Percentiles rank a stretch among this genome's conserved stretches.
Evolutionary conservation across 2,888 invertebrate species (phyloP).

Genomic region (Pseudococcus jackbeardsleyi): DNA sequence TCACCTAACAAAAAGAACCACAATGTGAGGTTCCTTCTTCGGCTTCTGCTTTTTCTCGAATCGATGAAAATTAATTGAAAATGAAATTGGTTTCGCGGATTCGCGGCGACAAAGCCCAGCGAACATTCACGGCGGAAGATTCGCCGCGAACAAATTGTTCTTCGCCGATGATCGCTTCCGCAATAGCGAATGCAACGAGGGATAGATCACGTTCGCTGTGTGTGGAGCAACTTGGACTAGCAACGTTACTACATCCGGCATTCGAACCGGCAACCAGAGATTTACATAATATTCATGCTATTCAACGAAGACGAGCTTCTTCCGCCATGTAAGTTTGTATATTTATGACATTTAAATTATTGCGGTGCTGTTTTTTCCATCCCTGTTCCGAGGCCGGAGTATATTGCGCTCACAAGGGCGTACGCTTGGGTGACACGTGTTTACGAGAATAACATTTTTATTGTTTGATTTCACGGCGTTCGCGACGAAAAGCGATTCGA

Average conservation of each 20-base stretch:
- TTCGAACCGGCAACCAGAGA: conserved; percentile 68
- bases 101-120: conserved; percentile 62
- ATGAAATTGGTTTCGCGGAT: conserved; percentile 66
- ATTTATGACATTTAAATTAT: conserved; percentile 55
- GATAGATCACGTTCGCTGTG: conserved; percentile 71
- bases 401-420: not conserved
- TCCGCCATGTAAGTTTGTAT: conserved; percentile 69
- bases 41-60: not conserved
- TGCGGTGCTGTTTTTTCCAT: not conserved
- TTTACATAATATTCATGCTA: conserved; percentile 67
- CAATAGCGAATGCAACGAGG: conserved; percentile 64
- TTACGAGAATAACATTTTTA: conserved; percentile 49
- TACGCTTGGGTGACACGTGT: conserved; percentile 17
- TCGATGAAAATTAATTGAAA: not conserved
- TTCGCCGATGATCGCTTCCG: conserved; percentile 31
- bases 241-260: conserved; percentile 68
- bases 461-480: conserved; percentile 14
- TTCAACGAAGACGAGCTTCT: conserved; percentile 69
- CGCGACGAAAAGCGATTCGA: conserved; percentile 37
- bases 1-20: not conserved
- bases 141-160: conserved; percentile 44
- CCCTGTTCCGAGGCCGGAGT: not conserved
- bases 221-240: conserved; percentile 68
- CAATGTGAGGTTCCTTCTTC: not conserved
- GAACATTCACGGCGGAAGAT: conserved; percentile 20